Evolutionary conservation across 2,797 vertebrate species (phyloP), one percentile per base, ranked within the genome.

Genomic region (Clarias platycephalus): DNA sequence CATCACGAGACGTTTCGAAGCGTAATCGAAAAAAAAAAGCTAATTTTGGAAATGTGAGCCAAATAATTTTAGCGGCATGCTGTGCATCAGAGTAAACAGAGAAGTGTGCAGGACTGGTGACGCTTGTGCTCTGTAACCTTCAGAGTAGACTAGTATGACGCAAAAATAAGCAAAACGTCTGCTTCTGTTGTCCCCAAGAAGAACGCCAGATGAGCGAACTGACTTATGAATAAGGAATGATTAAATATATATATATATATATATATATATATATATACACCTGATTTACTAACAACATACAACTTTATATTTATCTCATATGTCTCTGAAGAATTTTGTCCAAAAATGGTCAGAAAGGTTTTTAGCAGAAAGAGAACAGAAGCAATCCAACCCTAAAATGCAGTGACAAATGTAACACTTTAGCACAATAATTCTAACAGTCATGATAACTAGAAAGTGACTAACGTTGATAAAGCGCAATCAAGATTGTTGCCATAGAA

Each of bases 1-100:
- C 75, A 31, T 83, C 66, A 86, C 77, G 89, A 84, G 88, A 74
- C 85, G 86, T 85, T 90, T 90, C 86, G 91, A 91, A 91, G 83
- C 58, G 64, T 70, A 81, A 87, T 87, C 76, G 76, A 34, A 34
- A 37, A 31, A 31, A 31, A 44, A 81, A 83, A 83, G 60, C 12
- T 26, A 40, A 15, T 22, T 44, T 85, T 49, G 44, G 82, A 81
- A 76, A 80, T 66, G 70, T 49, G 58, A 82, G 80, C 57, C 62
- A 77, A 13, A n/a, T 85, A 71, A 71, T 83, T 84, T 78, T 20
- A 34, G 67, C 79, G 55, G 34, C 44, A 55, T n/a, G 5, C 55
- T 28, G 26, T 26, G 44, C n/a, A 55, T 26, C n/a, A 28, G 44
- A 26, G 24, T 12, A 24, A 40, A 5, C 40, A 18, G 71, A 28